Evolutionary conservation across 2,113 vertebrate genomes (phyloP).

Genomic region (Vanacampus margaritifer): DNA sequence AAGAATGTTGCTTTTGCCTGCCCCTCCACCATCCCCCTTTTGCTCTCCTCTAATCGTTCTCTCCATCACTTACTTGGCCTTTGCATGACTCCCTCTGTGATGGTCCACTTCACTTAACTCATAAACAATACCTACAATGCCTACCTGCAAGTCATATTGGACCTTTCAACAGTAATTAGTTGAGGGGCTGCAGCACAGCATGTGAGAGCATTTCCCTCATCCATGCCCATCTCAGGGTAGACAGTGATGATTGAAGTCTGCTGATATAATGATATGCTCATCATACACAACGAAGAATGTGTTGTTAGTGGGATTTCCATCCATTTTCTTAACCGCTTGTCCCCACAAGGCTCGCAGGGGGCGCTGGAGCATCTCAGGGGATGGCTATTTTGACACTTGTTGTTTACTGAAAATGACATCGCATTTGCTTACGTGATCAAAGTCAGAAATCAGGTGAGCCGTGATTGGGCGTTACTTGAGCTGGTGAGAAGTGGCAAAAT

Average conservation of each 20-base stretch:
- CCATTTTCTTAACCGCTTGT: too few species aligned
- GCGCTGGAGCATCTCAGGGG: too few species aligned
- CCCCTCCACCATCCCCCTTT: conserved; percentile 17
- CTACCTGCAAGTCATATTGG: conserved; percentile 49
- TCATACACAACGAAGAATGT: conserved; percentile 32
- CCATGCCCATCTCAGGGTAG: conserved; percentile 29
- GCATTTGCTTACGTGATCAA: too few species aligned
- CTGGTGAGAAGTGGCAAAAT: too few species aligned
- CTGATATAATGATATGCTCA: conserved; percentile 54
- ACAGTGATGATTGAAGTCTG: conserved; percentile 28
- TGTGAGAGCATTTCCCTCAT: conserved; percentile 52
- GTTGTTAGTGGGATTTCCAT: too few species aligned
- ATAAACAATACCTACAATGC: conserved; percentile 67
- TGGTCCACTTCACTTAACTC: conserved; percentile 76
- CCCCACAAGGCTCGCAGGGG: too few species aligned
- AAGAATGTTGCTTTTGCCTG: conserved; percentile 59
- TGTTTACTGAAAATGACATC: too few species aligned
- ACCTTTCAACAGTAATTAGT: conserved; percentile 62
- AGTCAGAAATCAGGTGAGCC: too few species aligned
- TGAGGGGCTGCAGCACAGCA: conserved; percentile 48
- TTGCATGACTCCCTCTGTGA: conserved; percentile 73
- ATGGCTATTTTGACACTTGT: too few species aligned
- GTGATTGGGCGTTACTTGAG: too few species aligned
- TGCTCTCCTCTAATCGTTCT: conserved; percentile 64
- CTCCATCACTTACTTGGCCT: conserved; percentile 69